Conservation (phyloP, 2,888 invertebrate species). For the Luperina nickerlii region DNA sequence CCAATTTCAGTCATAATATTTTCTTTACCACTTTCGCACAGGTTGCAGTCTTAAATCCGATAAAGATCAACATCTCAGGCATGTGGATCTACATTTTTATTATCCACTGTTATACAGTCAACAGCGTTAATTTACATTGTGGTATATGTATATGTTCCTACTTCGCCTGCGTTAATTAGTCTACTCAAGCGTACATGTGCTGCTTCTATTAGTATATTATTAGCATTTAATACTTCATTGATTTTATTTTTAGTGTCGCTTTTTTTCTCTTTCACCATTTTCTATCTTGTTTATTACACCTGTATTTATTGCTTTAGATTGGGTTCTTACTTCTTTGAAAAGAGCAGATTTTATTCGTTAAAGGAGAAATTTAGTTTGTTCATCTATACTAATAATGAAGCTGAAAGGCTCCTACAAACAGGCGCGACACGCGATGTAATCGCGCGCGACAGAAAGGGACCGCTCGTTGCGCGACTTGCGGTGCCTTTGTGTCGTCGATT, state of each 20-base stretch:
- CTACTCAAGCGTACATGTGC: conserved; percentile 47
- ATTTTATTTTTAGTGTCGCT: conserved; percentile 27
- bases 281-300: conserved; percentile 11
- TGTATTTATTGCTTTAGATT: conserved; percentile 8
- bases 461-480: too few relatives aligned
- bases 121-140: conserved; percentile 22
- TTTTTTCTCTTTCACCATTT: conserved; percentile 26
- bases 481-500: too few relatives aligned
- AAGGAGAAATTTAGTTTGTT: background rate
- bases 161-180: conserved; percentile 44
- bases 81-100: conserved; percentile 17
- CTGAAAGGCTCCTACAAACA: too few relatives aligned
- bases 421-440: too few relatives aligned
- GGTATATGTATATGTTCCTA: conserved; percentile 46
- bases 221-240: conserved; percentile 61
- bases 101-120: conserved; percentile 28
- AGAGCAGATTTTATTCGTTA: background rate
- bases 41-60: conserved; percentile 6
- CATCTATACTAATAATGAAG: background rate
- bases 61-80: conserved; percentile 5
- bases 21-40: conserved; percentile 20
- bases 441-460: too few relatives aligned
- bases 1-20: background rate
- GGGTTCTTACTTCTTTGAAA: background rate
- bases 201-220: conserved; percentile 50